Evolutionary conservation across 2,888 invertebrate genomes (phyloP), one percentile per base, ranked within the genome.

Genomic region (Orchesella flavescens): DNA sequence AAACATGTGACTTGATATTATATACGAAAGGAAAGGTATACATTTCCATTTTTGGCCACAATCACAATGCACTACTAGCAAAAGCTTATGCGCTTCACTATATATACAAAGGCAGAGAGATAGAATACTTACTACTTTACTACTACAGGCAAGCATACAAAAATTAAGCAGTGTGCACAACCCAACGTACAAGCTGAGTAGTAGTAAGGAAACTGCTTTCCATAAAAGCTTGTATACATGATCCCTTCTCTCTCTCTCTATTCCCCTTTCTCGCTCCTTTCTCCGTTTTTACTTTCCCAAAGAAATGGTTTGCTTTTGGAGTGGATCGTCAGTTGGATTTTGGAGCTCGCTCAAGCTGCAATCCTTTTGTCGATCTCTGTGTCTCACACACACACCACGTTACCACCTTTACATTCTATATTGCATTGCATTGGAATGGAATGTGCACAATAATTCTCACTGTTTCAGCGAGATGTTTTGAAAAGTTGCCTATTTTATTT

Each of bases 261-360:
- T 72, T 72, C 72, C 15, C 21, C 61, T 10, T 59, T 73, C 3
- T 12, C 24, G 65, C 57, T 53, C 49, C 19, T 74, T 53, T 34
- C 24, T 24, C 24, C 43, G 10, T 15, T 65, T 10, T n/a, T 13
- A 15, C 15, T 24, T 34, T 34, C 13, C 23, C 21, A 57, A 57
- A 24, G 57, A 55, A 57, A 68, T 57, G 3, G 57, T 74, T 46
- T 55, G 46, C 49, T 10, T 24, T 55, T 65, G n/a, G n/a, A 34
- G 57, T 15, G 66, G 59, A 23, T 17, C 53, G 66, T 59, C 68
- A 76, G 76, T 76, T 76, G 57, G 68, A 76, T 68, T 76, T 68
- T 68, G 59, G 76, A 66, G 76, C 57, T 76, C 68, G 68, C 9
- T 21, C 57, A n/a, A 55, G 76, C 10, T 75, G 34, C 34, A 34